Evolutionary conservation across 2,113 vertebrate genomes (phyloP).

Genomic region (Dendropsophus ebraccatus): DNA sequence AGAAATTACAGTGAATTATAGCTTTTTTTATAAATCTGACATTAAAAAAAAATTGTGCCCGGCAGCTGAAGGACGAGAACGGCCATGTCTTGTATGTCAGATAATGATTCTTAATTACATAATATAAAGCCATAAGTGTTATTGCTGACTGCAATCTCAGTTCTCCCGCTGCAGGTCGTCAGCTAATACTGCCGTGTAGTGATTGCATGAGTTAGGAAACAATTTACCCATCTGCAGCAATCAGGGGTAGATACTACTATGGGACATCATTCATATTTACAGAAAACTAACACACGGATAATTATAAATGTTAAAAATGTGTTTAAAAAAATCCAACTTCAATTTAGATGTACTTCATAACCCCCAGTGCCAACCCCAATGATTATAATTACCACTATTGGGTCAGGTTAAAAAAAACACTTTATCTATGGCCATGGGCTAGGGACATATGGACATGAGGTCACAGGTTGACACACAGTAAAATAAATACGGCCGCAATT

Average conservation of each 20-base stretch:
- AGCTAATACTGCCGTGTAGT: constrained; percentile 1
- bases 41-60: constrained; percentile 18
- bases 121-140: constrained; percentile 38
- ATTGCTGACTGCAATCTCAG: not conserved
- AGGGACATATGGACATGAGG: too few species aligned
- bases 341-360: not conserved
- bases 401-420: not conserved
- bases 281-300: not conserved
- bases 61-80: not conserved
- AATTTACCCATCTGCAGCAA: not conserved
- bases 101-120: constrained; percentile 44
- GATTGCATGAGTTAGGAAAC: not conserved
- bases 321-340: not conserved
- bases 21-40: constrained; percentile 30
- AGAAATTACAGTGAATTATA: constrained; percentile 20
- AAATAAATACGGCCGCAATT: too few species aligned
- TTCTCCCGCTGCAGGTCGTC: not conserved
- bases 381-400: not conserved
- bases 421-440: not conserved
- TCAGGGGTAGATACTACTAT: not conserved
- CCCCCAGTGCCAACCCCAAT: not conserved
- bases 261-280: not conserved
- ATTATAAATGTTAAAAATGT: not conserved
- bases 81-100: constrained; percentile 8
- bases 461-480: too few species aligned